phyloP scores from a whole-genome alignment of 2,797 vertebrate genomes.

The Xenentodon cancila region DNA sequence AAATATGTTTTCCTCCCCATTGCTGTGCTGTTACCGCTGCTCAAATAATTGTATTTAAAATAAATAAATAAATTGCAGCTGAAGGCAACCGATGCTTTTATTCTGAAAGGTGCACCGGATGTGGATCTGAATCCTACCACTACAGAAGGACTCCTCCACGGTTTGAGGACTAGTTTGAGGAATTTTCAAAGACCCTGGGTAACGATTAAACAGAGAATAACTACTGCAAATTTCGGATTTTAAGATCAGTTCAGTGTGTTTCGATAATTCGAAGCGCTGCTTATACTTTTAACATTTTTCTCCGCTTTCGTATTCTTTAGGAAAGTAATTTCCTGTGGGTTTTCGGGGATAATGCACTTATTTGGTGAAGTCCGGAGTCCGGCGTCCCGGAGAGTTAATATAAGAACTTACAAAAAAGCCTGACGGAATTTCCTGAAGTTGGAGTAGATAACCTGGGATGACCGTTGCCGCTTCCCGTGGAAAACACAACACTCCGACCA shows the following conservation, averaged over 20 bases:
- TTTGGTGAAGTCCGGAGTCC: neutral
- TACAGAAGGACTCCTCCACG: conserved; percentile 60
- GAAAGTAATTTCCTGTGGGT: conserved; percentile 58
- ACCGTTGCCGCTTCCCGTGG: conserved; percentile 56
- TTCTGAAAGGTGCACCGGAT: conserved; percentile 54
- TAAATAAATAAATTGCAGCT: neutral
- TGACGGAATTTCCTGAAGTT: conserved; percentile 56
- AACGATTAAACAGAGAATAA: neutral
- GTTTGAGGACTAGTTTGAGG: conserved; percentile 35
- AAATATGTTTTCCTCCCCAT: conserved; percentile 24
- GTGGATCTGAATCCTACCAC: neutral
- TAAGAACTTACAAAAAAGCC: neutral
- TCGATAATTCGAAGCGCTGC: neutral
- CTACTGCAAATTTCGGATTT: neutral
- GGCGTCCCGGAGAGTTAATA: conserved; percentile 17
- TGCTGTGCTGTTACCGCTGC: conserved; percentile 32
- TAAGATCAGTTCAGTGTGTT: neutral
- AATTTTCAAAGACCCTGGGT: conserved; percentile 30
- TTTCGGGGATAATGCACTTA: conserved; percentile 26
- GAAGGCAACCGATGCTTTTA: conserved; percentile 30
- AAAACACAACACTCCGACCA: conserved; percentile 43
- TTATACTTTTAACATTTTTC: conserved; percentile 12
- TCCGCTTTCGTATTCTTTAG: conserved; percentile 7
- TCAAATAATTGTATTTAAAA: conserved; percentile 62
- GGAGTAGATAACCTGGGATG: conserved; percentile 47